Conservation (phyloP, 23 tunicate species). For the Ciona savignyi region DNA sequence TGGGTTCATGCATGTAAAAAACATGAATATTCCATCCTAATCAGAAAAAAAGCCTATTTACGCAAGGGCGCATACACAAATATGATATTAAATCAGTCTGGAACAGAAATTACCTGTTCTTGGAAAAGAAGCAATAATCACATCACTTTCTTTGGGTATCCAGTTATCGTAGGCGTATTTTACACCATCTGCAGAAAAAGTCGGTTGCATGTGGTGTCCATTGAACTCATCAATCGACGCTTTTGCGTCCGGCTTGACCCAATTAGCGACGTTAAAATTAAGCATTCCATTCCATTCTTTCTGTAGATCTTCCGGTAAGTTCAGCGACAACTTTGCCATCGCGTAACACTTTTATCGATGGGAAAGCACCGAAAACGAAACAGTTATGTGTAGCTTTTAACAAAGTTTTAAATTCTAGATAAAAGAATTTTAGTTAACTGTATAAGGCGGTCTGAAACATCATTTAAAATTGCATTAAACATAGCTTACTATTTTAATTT, state of each 20-base stretch:
- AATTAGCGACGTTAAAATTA: constrained; percentile 22
- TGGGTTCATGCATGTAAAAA: too few species aligned
- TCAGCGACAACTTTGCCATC: constrained; percentile 29
- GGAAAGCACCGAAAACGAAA: background rate
- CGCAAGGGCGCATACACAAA: too few species aligned
- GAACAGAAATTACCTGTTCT: constrained; percentile 37
- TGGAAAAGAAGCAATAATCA: constrained; percentile 53
- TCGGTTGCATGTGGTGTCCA: constrained; percentile 51
- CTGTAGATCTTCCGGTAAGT: constrained; percentile 17
- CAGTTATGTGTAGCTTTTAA: background rate
- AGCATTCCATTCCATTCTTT: constrained; percentile 27
- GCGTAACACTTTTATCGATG: background rate
- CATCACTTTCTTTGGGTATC: constrained; percentile 45
- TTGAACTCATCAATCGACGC: constrained; percentile 18
- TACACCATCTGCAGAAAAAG: constrained; percentile 37
- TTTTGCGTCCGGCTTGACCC: background rate
- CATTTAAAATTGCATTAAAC: too few species aligned
- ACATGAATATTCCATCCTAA: too few species aligned
- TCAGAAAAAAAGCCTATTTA: too few species aligned
- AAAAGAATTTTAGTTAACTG: background rate
- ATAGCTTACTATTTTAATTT: too few species aligned
- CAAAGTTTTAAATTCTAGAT: background rate
- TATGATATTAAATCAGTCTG: too few species aligned
- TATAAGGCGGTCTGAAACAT: too few species aligned
- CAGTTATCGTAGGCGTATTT: constrained; percentile 53